A percentile compares a stretch with the other conserved stretches of the same genome.
phyloP scores from a whole-genome alignment of 2,797 vertebrate species.

The Tragopan temminckii region DNA sequence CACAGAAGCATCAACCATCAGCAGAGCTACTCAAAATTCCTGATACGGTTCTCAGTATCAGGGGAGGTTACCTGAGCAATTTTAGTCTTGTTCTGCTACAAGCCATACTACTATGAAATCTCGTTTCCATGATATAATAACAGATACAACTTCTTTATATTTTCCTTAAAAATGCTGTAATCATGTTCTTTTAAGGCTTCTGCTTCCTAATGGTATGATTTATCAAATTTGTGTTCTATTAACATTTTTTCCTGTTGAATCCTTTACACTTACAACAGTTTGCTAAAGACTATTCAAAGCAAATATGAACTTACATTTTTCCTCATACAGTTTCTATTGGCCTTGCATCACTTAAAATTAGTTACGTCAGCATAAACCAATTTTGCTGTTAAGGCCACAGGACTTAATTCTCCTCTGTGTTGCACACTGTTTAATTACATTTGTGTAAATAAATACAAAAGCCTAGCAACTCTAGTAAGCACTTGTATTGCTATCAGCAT shows the following conservation, averaged over 20 bases:
- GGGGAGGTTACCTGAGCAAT: neutral
- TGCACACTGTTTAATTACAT: neutral
- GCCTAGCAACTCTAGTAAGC: neutral
- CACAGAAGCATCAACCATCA: constrained; percentile 26
- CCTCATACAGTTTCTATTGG: neutral
- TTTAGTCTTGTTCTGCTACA: neutral
- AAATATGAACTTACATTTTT: constrained; percentile 41
- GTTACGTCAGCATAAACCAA: neutral
- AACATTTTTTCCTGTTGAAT: constrained; percentile 32
- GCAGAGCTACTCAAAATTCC: neutral
- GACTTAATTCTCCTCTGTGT: neutral
- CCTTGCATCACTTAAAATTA: constrained; percentile 29
- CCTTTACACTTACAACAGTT: constrained; percentile 33
- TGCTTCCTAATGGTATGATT: neutral
- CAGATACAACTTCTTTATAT: neutral
- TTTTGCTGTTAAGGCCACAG: constrained; percentile 29
- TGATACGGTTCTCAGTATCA: neutral
- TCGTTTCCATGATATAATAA: neutral
- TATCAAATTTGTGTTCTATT: constrained; percentile 28
- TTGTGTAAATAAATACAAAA: constrained; percentile 24
- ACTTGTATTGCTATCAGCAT: neutral
- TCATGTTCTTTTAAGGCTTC: constrained; percentile 7
- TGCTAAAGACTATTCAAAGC: constrained; percentile 34
- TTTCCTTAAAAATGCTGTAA: constrained; percentile 6
- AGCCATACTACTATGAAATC: neutral